Base-by-base conservation (phyloP, 2,113 vertebrate genomes). In the Antigone vipio region DNA sequence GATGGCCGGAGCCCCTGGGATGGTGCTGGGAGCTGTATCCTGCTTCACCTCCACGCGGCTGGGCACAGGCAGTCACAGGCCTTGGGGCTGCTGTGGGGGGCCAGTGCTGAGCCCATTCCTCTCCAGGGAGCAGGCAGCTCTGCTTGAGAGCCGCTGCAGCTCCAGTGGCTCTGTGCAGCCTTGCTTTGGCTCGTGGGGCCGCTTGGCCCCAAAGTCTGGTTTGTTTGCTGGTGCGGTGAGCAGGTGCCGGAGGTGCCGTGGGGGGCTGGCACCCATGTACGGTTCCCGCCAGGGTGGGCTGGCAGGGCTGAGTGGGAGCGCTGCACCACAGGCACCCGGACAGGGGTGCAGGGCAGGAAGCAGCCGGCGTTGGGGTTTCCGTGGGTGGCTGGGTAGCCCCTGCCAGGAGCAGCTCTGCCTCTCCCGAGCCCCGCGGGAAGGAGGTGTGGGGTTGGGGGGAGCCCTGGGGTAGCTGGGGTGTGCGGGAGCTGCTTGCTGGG, bases 181-280 rank as follows among this genome's bases (percentile, higher is more conserved):
- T 15, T 6, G n/a, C 64, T 29, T 24, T 3, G 58, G 45, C 40
- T 64, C 0, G 3, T 0, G 7, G 85, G 32, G 22, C 0, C 9
- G 24, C 67, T 87, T 0, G 1, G 66, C 34, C 52, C 35, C 21
- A 0, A 3, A 10, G 47, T 56, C 44, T 44, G 44, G 44, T 13
- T 27, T 6, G 59, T 53, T 30, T 7, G 9, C 9, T n/a, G 30
- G 7, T 0, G 1, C 3, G 68, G 68, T 9, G 68, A 47, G 38
- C 9, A 2, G 32, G 47, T 55, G 38, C 62, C 0, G 2, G 1
- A 1, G 1, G n/a, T n/a, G 64, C 50, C 0, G 3, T 14, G 18
- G 26, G 38, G 91, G 15, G 10, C n/a, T 44, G 69, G 47, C n/a
- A 32, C n/a, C 35, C 20, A 3, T 2, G n/a, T 11, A 1, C 13